Evolutionary conservation across 2,797 vertebrate species (phyloP), one percentile per base, ranked within the genome.

Genomic region (Oophaga sylvatica): DNA sequence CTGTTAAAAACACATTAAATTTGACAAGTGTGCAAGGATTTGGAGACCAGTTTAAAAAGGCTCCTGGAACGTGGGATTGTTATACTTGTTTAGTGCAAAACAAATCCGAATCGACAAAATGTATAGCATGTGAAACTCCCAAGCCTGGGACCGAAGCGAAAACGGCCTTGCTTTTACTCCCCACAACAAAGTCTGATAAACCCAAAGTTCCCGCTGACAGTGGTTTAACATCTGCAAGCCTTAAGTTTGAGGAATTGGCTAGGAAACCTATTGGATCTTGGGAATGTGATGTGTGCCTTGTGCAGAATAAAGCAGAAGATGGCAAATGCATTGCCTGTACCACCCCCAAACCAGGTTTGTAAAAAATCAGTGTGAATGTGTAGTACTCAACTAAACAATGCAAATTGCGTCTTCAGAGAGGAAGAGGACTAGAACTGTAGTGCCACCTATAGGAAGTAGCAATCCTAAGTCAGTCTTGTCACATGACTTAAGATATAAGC

Each of bases 71-170:
- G 0, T 99, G 98, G 98, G 97, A 98, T 63, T 99, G 98, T 91
- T 98, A 99, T 90, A 99, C 97, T 0, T 99, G 98, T 93, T 94
- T 99, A 89, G 97, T 99, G 77, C 94, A 93, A 71, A 99, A 99
- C 93, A 99, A 97, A 93, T 93, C 96, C 0, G 98, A 99, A 86
- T 95, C 93, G 22, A 94, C 97, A 53, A 99, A 98, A 93, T 99
- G 98, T 87, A 93, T 99, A 91, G 98, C 98, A 0, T 99, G 98
- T 87, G 97, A 98, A 85, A 98, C 97, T 0, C 96, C 97, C 68
- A 99, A 99, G 94, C 96, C 97, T 15, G 98, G 97, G 78, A 97
- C 95, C 0, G 97, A 96, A 87, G 95, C 97, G n/a, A 97, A 97
- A 91, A 94, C 96, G 83, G 95, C 94, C 73, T 93, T 97, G 89